Conservation (phyloP, 2,797 vertebrate species). For the Phrynocephalus forsythii region DNA sequence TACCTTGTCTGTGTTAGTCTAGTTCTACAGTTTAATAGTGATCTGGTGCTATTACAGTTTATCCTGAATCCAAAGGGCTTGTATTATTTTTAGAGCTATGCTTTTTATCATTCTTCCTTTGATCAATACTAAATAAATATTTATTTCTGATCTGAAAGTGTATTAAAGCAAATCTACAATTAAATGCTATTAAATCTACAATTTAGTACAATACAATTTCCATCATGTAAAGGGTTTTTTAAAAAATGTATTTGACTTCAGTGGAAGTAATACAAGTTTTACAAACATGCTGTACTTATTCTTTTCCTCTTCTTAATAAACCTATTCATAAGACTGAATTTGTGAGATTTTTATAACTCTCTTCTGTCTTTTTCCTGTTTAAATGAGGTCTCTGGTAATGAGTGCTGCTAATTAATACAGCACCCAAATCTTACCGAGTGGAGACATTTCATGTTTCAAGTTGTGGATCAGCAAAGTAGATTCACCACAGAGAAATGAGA, state of each 20-base stretch:
- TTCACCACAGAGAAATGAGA: not conserved
- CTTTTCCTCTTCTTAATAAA: not conserved
- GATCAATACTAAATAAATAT: not conserved
- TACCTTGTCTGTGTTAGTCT: not conserved
- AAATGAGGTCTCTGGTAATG: not conserved
- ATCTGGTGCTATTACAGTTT: not conserved
- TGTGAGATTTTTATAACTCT: not conserved
- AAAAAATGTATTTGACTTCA: slow-evolving; percentile 23
- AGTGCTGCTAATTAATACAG: not conserved
- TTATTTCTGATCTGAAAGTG: not conserved
- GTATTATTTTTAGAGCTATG: not conserved
- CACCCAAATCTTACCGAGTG: not conserved
- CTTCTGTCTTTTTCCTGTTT: not conserved
- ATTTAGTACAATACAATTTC: not conserved
- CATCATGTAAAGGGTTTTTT: not conserved
- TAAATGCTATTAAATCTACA: not conserved
- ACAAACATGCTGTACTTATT: slow-evolving; percentile 11
- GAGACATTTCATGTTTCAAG: not conserved
- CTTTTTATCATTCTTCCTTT: not conserved
- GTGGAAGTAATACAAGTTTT: slow-evolving; percentile 43
- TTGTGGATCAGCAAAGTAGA: not conserved
- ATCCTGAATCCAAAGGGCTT: slow-evolving; percentile 13
- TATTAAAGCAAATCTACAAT: not conserved
- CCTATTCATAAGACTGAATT: slow-evolving; percentile 23
- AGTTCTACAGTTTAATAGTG: not conserved